Evolutionary conservation across 2,113 vertebrate genomes (phyloP).

Genomic region (Podiceps cristatus): DNA sequence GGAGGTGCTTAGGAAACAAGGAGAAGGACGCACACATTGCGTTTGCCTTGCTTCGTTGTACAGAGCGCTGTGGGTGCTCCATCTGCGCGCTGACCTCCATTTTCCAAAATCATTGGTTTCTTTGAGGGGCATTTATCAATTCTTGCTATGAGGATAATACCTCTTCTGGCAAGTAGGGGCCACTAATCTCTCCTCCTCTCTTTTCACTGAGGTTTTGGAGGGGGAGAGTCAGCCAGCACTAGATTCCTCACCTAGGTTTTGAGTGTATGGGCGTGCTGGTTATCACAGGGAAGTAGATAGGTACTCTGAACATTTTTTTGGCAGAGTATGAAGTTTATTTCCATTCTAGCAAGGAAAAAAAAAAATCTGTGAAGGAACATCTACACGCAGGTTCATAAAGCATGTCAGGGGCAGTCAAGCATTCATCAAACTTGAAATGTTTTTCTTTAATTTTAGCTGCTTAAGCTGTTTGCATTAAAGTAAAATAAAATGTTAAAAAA

Average conservation of each 20-base stretch:
- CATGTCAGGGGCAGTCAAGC: background rate
- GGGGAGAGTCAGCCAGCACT: background rate
- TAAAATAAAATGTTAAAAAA: too few relatives aligned
- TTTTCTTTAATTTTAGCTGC: background rate
- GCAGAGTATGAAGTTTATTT: background rate
- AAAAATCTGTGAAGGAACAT: background rate
- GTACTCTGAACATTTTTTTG: background rate
- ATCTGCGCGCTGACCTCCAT: background rate
- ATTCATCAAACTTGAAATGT: background rate
- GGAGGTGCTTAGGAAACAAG: background rate
- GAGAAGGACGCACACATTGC: fast-evolving
- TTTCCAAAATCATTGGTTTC: background rate
- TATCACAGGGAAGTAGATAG: background rate
- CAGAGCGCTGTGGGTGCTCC: fast-evolving
- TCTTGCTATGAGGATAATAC: background rate
- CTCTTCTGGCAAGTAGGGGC: background rate
- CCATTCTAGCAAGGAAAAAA: background rate
- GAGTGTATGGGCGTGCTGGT: background rate
- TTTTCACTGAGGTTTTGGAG: background rate
- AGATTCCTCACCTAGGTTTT: background rate
- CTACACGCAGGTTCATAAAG: fast-evolving
- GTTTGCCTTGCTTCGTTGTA: background rate
- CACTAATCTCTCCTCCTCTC: background rate
- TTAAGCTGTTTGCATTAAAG: background rate
- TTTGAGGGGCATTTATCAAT: background rate